Evolutionary conservation across 1,140 invertebrate species (phyloP).

Genomic region (Chymomyza costata): DNA sequence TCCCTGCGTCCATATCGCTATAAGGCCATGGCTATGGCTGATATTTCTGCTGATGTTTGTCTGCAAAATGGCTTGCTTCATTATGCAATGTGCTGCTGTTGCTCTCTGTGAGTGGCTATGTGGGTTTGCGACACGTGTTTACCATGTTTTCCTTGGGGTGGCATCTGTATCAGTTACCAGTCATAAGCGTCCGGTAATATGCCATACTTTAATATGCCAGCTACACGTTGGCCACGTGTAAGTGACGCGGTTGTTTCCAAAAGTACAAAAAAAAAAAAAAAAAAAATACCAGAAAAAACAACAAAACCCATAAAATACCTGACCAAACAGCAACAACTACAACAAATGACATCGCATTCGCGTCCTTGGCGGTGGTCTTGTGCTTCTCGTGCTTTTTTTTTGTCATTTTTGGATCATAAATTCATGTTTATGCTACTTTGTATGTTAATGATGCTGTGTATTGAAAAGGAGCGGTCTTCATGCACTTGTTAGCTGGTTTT

Average conservation of each 20-base stretch:
- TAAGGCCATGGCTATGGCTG: not conserved
- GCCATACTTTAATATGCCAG: slow-evolving; percentile 26
- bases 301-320: too few relatives aligned
- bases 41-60: slow-evolving; percentile 9
- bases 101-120: slow-evolving; percentile 4
- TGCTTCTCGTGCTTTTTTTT: not conserved
- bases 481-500: not conserved
- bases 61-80: slow-evolving; percentile 47
- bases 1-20: not conserved
- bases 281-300: not conserved
- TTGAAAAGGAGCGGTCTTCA: not conserved
- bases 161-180: slow-evolving; percentile 64
- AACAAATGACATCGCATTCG: not conserved
- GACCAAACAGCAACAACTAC: too few relatives aligned
- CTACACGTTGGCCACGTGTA: slow-evolving; percentile 11
- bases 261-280: slow-evolving; percentile 1
- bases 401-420: slow-evolving; percentile 18
- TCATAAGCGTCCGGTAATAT: slow-evolving; percentile 64
- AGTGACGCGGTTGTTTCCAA: not conserved
- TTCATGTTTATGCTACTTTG: slow-evolving; percentile 18
- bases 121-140: too few relatives aligned
- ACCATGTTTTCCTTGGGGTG: slow-evolving; percentile 59
- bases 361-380: not conserved
- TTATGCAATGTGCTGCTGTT: slow-evolving; percentile 34
- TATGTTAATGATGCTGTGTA: slow-evolving; percentile 29